Percentiles rank a stretch among this genome's conserved stretches.
phyloP scores from a whole-genome alignment of 2,113 vertebrate genomes.

The Turdus rufiventris region DNA sequence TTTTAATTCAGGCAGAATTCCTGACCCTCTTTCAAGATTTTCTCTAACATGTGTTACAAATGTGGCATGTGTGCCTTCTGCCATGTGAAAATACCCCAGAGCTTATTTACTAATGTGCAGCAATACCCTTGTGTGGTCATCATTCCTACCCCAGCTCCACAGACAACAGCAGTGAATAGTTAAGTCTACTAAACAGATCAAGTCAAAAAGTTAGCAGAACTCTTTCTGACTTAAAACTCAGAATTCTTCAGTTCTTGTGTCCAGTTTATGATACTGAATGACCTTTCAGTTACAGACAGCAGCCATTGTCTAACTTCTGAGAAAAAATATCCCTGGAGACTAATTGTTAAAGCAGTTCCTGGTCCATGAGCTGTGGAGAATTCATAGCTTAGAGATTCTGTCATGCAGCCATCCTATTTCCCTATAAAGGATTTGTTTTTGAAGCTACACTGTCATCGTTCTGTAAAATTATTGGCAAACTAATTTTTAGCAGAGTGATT shows the following conservation, averaged over 20 bases:
- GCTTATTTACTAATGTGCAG: not conserved
- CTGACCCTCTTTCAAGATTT: not conserved
- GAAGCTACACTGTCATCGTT: constrained; percentile 68
- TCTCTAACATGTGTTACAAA: not conserved
- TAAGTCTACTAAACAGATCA: not conserved
- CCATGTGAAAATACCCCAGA: not conserved
- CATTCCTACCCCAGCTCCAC: not conserved
- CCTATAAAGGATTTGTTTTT: constrained; percentile 72
- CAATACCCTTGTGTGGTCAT: not conserved
- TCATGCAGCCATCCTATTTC: constrained; percentile 71
- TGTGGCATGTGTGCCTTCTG: not conserved
- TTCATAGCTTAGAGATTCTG: constrained; percentile 70
- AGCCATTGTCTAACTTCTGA: constrained; percentile 60
- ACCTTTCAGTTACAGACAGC: constrained; percentile 27
- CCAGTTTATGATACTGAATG: constrained; percentile 16
- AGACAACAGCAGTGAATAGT: not conserved
- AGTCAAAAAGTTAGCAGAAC: not conserved
- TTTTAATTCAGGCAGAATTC: not conserved
- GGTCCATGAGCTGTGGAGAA: constrained; percentile 65
- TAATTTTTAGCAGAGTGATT: constrained; percentile 71
- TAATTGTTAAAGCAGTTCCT: constrained; percentile 69
- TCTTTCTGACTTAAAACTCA: not conserved
- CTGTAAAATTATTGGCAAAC: constrained; percentile 78
- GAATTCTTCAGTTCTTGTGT: not conserved
- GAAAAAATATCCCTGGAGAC: constrained; percentile 58